Evolutionary conservation across 2,113 vertebrate species (phyloP).

Genomic region (Sorex araneus): DNA sequence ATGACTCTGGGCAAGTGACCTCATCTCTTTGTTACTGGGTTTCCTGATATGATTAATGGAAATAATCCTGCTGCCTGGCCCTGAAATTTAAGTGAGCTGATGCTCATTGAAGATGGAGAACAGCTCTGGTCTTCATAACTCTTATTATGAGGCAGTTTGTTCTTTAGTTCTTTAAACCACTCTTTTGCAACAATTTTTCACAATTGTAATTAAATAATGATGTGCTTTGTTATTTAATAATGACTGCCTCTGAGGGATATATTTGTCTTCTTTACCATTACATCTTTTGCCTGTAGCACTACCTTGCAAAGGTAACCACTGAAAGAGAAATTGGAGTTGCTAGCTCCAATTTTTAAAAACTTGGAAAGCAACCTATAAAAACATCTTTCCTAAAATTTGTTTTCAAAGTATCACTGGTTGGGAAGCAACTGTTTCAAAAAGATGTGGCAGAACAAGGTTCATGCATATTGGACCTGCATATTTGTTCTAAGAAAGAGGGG

Average conservation of each 20-base stretch:
- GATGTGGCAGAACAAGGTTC: not conserved
- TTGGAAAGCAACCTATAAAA: not conserved
- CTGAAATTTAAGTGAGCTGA: not conserved
- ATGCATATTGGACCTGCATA: rapidly evolving
- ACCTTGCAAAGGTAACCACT: not conserved
- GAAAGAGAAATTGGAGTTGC: not conserved
- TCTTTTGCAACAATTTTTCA: not conserved
- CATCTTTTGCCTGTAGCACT: not conserved
- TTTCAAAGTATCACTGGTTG: not conserved
- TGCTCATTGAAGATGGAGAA: not conserved
- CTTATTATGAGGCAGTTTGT: not conserved
- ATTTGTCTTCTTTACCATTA: not conserved
- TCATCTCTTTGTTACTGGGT: not conserved
- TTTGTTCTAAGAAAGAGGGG: not conserved
- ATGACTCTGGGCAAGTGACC: not conserved
- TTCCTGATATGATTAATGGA: not conserved
- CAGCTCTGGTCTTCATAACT: not conserved
- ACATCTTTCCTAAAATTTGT: not conserved
- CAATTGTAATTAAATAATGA: constrained; percentile 19
- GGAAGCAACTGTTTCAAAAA: constrained; percentile 20
- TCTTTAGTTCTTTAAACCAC: not conserved
- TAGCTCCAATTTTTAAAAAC: not conserved
- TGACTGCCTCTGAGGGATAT: not conserved
- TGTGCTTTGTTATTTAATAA: not conserved
- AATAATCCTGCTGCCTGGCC: not conserved